Conservation (phyloP, 2,888 invertebrate species). For the Orthosia cruda region DNA sequence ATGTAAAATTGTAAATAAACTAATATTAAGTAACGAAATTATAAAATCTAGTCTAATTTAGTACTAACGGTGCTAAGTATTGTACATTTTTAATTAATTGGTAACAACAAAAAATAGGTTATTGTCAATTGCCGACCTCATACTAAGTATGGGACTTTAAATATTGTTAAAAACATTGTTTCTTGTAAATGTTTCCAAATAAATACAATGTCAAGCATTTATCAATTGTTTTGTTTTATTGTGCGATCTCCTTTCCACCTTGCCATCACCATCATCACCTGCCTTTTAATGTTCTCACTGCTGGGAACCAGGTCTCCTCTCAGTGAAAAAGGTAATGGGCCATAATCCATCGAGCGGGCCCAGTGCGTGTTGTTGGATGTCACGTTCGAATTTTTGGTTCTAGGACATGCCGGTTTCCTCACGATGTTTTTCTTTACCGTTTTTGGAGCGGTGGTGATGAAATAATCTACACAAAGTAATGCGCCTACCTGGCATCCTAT, state of each 20-base stretch:
- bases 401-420: too few species aligned
- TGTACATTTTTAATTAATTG: constrained; percentile 82
- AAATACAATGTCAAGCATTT: constrained; percentile 90
- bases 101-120: constrained; percentile 76
- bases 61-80: constrained; percentile 91
- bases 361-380: too few species aligned
- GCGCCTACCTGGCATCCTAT: too few species aligned
- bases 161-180: constrained; percentile 87
- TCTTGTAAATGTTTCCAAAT: constrained; percentile 91
- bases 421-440: too few species aligned
- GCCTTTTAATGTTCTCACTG: too few species aligned
- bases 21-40: constrained; percentile 76
- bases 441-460: too few species aligned
- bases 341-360: too few species aligned
- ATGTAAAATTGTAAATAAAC: constrained; percentile 84
- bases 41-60: constrained; percentile 90
- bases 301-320: too few species aligned
- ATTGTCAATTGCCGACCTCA: constrained; percentile 85
- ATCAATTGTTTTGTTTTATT: constrained; percentile 83
- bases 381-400: too few species aligned
- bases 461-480: too few species aligned
- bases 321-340: too few species aligned
- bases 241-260: background rate
- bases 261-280: too few species aligned
- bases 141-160: constrained; percentile 86